A percentile compares a stretch with the other conserved stretches of the same genome.
phyloP scores from a whole-genome alignment of 1,140 invertebrate species.

The Piezodorus guildinii region DNA sequence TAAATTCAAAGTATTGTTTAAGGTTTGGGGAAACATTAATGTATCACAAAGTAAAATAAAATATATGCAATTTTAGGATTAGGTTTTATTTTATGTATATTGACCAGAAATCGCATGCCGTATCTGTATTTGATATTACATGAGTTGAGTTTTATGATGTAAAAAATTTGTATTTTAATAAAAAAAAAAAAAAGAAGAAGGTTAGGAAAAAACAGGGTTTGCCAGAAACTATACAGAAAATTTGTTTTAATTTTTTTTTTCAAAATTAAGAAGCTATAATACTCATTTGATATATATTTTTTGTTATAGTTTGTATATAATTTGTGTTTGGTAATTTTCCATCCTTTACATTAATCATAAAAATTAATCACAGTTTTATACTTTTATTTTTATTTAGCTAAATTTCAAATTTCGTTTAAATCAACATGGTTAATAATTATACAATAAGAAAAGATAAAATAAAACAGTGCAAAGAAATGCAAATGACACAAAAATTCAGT shows the following conservation, averaged over 20 bases:
- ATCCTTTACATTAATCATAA: background rate
- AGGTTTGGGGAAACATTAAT: conserved; percentile 18
- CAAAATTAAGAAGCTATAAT: background rate
- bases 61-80: conserved; percentile 10
- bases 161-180: background rate
- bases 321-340: background rate
- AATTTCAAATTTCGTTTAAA: background rate
- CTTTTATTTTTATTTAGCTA: background rate
- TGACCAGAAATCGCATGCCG: conserved; percentile 2
- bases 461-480: no score
- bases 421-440: no score
- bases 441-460: no score
- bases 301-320: background rate
- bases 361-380: background rate
- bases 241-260: background rate
- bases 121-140: background rate
- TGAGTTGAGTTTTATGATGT: conserved; percentile 1
- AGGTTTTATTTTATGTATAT: conserved; percentile 10
- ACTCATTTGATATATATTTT: background rate
- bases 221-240: background rate
- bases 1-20: conserved; percentile 16
- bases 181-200: background rate
- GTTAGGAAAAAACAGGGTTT: background rate
- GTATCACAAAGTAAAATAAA: conserved; percentile 11
- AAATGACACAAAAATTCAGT: no score